Base-by-base conservation (phyloP, 2,888 invertebrate species). In the Oeneis ivallda region DNA sequence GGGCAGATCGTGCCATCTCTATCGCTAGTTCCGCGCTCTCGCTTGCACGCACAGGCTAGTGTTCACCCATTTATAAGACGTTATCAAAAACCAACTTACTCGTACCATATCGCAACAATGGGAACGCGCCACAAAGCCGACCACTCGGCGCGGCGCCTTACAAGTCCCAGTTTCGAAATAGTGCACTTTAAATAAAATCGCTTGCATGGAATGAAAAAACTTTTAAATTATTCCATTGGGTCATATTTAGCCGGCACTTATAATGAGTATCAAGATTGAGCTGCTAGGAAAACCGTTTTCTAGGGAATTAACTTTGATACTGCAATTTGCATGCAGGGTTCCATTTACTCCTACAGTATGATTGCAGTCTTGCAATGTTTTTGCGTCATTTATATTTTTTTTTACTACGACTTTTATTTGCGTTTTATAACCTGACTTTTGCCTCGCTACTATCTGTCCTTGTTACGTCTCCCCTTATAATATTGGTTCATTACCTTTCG, bases 151-250 rank as follows among this genome's bases (percentile, higher is more conserved):
- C 59, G 66, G 59, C 66, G 66, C 66, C 63, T 66, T 49, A 47
- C 59, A 47, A 62, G 62, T 53, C 59, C 53, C 58, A 66, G 62
- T 66, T 66, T 59, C 61, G 32, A 54, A 66, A 66, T 66, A 45
- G 66, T 66, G 66, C 58, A 61, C 58, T 62, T 66, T 59, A 63
- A 59, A 66, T 59, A 63, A 56, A 63, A 59, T 63, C 63, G 56
- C 63, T 59, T 63, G 63, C 59, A 63, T 37, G 53, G 26, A 62
- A 63, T 66, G 66, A 66, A 66, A 66, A 66, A 66, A 66, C 45
- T 66, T 66, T 60, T 45, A 57, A 66, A 49, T 63, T 59, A 66
- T 66, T 62, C 58, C 53, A 53, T 62, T 17, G 58, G 52, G 58
- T 15, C 45, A 47, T 62, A 57, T 66, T 62, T 47, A 47, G 63